Conservation (phyloP, 2,797 vertebrate species). For the Huso huso region DNA sequence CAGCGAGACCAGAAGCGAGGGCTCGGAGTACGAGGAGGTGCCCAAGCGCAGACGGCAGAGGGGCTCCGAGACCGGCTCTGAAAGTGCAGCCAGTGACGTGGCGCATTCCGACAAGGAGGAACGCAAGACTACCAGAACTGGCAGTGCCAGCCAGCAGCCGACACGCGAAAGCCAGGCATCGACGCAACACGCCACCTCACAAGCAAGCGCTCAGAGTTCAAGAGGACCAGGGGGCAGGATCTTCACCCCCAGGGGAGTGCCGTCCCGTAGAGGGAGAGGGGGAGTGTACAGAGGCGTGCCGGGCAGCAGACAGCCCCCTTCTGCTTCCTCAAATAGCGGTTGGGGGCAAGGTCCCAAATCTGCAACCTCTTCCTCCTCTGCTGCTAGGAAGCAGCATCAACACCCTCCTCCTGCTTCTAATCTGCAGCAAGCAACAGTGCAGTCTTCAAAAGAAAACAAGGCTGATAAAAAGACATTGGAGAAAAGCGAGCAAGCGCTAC, state of each 20-base stretch:
- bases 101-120: conserved; percentile 79
- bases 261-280: conserved; percentile 66
- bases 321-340: conserved; percentile 13
- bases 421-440: neutral
- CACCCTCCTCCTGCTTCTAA: neutral
- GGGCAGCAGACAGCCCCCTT: conserved; percentile 33
- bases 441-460: neutral
- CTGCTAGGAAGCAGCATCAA: conserved; percentile 50
- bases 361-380: conserved; percentile 28
- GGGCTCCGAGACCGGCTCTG: conserved; percentile 84
- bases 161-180: conserved; percentile 27
- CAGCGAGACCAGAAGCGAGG: conserved; percentile 86
- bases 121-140: conserved; percentile 50
- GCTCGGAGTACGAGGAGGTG: conserved; percentile 86
- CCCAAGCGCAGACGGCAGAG: conserved; percentile 81
- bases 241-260: conserved; percentile 87
- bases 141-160: conserved; percentile 27
- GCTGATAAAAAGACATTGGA: neutral
- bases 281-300: conserved; percentile 52
- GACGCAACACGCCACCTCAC: conserved; percentile 28
- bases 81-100: conserved; percentile 73
- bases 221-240: conserved; percentile 67
- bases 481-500: conserved; percentile 5
- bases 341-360: conserved; percentile 46
- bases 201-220: conserved; percentile 23